phyloP scores from a whole-genome alignment of 1,140 invertebrate genomes.

The Trichomalopsis sarcophagae region DNA sequence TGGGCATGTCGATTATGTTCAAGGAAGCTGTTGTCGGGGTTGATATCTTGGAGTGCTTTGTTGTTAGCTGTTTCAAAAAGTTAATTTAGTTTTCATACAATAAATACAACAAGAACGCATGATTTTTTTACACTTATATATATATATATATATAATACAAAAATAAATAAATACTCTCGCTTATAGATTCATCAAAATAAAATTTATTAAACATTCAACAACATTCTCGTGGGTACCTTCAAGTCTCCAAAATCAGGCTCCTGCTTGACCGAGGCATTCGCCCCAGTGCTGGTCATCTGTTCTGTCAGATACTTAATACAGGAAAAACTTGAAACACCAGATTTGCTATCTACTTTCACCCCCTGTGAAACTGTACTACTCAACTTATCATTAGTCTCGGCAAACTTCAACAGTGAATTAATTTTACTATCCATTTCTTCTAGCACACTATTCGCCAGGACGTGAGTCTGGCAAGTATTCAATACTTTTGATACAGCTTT shows the following conservation, averaged over 20 bases:
- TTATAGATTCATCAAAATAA: background rate
- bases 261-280: slow-evolving; percentile 34
- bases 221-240: slow-evolving; percentile 35
- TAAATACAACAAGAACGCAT: background rate
- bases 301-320: background rate
- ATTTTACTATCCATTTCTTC: slow-evolving; percentile 37
- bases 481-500: slow-evolving; percentile 68
- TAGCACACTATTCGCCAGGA: slow-evolving; percentile 57
- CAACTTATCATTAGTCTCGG: slow-evolving; percentile 3
- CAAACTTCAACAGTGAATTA: slow-evolving; percentile 11
- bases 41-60: slow-evolving; percentile 28
- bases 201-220: slow-evolving; percentile 5
- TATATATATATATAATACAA: too few species aligned
- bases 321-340: background rate
- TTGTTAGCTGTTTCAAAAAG: slow-evolving; percentile 3
- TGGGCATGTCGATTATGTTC: slow-evolving; percentile 66
- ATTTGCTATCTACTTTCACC: slow-evolving; percentile 7
- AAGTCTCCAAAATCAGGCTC: slow-evolving; percentile 44
- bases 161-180: slow-evolving; percentile 10
- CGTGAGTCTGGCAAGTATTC: slow-evolving; percentile 61
- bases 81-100: background rate
- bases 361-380: background rate
- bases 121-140: too few species aligned
- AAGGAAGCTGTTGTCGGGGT: slow-evolving; percentile 25
- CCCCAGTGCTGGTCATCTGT: background rate